Evolutionary conservation across 1,140 invertebrate genomes (phyloP).

Genomic region (Ips nitidus): DNA sequence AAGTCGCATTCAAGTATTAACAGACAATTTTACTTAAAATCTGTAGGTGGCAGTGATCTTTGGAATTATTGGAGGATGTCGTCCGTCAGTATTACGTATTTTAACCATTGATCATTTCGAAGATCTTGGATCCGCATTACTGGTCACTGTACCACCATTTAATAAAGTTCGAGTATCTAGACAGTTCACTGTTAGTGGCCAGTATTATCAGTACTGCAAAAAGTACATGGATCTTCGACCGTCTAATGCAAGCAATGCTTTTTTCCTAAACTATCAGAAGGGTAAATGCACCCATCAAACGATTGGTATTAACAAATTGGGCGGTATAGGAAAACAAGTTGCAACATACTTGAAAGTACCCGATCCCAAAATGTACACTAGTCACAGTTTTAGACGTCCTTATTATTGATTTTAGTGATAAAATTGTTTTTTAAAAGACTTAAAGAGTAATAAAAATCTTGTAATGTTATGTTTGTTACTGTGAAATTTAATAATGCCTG

Average conservation of each 20-base stretch:
- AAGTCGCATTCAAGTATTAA: not conserved
- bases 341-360: slow-evolving; percentile 43
- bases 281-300: slow-evolving; percentile 44
- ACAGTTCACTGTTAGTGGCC: slow-evolving; percentile 16
- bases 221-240: slow-evolving; percentile 4
- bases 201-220: slow-evolving; percentile 21
- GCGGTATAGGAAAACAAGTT: slow-evolving; percentile 42
- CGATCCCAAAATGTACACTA: slow-evolving; percentile 45
- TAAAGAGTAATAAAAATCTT: no score
- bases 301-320: slow-evolving; percentile 45
- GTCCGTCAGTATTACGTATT: slow-evolving; percentile 12
- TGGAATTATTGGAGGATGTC: slow-evolving; percentile 32
- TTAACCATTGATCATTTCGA: slow-evolving; percentile 21
- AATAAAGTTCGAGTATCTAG: slow-evolving; percentile 27
- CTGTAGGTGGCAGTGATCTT: slow-evolving; percentile 33
- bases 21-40: not conserved
- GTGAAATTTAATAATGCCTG: no score
- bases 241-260: not conserved
- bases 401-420: not conserved
- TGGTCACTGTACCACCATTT: slow-evolving; percentile 26
- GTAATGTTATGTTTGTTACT: no score
- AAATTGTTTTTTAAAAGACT: not conserved
- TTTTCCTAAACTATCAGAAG: slow-evolving; percentile 42
- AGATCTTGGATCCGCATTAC: slow-evolving; percentile 23
- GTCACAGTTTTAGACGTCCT: slow-evolving; percentile 43